Evolutionary conservation across 2,797 vertebrate genomes (phyloP), one percentile per base, ranked within the genome.

Genomic region (Cetoscarus ocellatus): DNA sequence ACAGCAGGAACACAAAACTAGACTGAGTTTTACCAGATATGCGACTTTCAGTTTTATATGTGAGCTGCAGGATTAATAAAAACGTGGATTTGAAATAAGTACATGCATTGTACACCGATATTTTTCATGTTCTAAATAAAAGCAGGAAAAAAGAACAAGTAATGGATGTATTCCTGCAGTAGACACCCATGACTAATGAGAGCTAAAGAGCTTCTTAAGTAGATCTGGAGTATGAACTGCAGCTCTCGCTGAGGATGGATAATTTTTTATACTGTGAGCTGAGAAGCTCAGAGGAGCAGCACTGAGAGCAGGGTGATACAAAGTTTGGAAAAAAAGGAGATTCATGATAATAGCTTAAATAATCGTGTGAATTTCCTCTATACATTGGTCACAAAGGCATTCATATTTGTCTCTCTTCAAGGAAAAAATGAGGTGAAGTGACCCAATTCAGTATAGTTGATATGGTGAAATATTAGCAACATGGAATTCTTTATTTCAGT

Each of bases 151-250:
- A 36, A 6, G 18, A 43, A 43, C 44, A 11, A 47, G 14, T 52
- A 27, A 45, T 27, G 12, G 51, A 47, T 19, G 42, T 38, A 7
- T n/a, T 34, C 49, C 61, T 72, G 35, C 42, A 64, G 44, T 42
- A 43, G 38, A 51, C 18, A 13, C n/a, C 56, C 40, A 43, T 43
- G 57, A 59, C 64, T 70, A 70, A 79, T 66, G 58, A 73, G 59
- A 5, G 10, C 52, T 61, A 11, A 65, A 75, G 70, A 56, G 73
- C 63, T 65, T 61, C 68, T 70, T 68, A 61, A 75, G 75, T 39
- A 63, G 62, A 19, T 51, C 68, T 78, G 60, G 66, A 72, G 58
- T 63, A 45, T 57, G 10, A 50, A 27, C 27, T 27, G 27, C 27
- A 42, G 44, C 62, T 66, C 11, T 62, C 14, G 18, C 60, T 51